phyloP scores from a whole-genome alignment of 1,140 invertebrate species.

The Chironomus tepperi region DNA sequence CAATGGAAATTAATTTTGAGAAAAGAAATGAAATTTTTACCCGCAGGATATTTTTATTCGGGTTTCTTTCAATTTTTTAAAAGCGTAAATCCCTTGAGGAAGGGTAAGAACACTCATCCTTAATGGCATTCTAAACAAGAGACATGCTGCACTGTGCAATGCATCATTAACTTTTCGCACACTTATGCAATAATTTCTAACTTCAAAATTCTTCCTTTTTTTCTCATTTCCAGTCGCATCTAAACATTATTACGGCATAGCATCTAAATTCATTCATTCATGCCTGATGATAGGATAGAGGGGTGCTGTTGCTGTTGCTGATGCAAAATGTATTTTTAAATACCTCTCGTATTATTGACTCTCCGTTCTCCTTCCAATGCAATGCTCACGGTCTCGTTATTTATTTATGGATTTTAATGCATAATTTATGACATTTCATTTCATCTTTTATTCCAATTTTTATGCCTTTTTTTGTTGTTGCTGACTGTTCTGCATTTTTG shows the following conservation, averaged over 20 bases:
- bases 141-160: neutral
- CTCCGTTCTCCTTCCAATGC: neutral
- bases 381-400: neutral
- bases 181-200: conserved; percentile 2
- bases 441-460: neutral
- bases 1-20: neutral
- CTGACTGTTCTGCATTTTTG: too few relatives aligned
- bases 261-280: neutral
- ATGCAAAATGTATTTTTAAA: conserved; percentile 21
- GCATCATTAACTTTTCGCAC: conserved; percentile 20
- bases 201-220: too few relatives aligned
- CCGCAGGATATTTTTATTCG: neutral
- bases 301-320: neutral
- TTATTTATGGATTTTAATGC: conserved; percentile 20
- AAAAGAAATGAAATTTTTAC: neutral
- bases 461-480: too few relatives aligned
- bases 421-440: conserved; percentile 2
- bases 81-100: neutral
- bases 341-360: neutral
- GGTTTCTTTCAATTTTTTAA: neutral
- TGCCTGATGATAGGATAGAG: neutral
- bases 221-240: neutral
- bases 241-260: neutral
- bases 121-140: neutral
- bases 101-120: neutral